Percentiles rank a stretch among this genome's conserved stretches.
phyloP scores from a whole-genome alignment of 2,797 vertebrate species.

The Gallirallus australis region DNA sequence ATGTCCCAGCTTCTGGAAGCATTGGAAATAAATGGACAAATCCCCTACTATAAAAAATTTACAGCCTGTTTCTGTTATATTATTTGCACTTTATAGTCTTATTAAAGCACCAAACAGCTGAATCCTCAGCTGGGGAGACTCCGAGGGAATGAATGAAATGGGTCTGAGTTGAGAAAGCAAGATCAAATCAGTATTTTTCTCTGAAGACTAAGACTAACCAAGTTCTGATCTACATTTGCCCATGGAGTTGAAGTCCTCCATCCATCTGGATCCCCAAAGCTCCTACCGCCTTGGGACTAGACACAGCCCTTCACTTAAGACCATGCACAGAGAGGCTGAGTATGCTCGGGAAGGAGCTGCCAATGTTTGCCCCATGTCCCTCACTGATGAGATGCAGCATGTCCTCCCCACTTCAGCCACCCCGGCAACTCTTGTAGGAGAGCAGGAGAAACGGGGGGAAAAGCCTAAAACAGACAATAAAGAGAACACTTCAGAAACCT shows the following conservation, averaged over 20 bases:
- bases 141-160: background rate
- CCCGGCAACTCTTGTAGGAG: background rate
- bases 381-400: background rate
- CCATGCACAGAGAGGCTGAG: background rate
- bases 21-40: background rate
- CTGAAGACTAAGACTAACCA: background rate
- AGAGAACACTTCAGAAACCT: conserved; percentile 31
- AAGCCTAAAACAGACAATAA: conserved; percentile 22
- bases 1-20: background rate
- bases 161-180: background rate
- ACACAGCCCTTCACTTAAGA: accelerated
- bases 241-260: background rate
- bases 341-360: accelerated
- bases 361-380: accelerated
- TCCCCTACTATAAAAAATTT: background rate
- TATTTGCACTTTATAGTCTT: conserved; percentile 7
- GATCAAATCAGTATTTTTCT: background rate
- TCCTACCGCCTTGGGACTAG: accelerated
- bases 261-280: background rate
- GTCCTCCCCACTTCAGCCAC: background rate
- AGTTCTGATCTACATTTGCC: background rate
- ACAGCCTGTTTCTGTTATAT: background rate
- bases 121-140: background rate
- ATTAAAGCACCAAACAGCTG: background rate
- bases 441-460: background rate